These are phyloP conservation scores for Drosophila arawakana DNA, from an alignment of 1,140 invertebrate genomes.

Conservation along the genomic window DNA sequence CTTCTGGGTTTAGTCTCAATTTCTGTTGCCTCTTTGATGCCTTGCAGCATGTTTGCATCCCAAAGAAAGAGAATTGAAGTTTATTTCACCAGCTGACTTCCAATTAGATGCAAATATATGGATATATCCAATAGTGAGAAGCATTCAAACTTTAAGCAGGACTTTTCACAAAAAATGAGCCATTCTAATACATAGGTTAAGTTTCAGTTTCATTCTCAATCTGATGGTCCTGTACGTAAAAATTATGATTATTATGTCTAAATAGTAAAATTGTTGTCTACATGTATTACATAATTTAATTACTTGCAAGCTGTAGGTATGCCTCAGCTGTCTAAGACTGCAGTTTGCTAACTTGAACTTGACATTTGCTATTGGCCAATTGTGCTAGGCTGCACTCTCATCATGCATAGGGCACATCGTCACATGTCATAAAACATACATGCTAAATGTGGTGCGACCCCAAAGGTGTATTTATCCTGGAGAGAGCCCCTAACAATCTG, in stretches of 20 bases:
- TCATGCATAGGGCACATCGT: conserved; percentile 5
- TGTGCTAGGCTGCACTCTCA: not conserved
- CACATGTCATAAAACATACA: conserved; percentile 47
- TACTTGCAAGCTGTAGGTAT: no score
- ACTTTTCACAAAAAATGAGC: conserved; percentile 2
- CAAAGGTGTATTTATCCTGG: conserved; percentile 33
- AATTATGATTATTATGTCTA: no score
- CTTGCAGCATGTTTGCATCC: conserved; percentile 44
- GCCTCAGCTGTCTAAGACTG: not conserved
- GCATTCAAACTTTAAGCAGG: conserved; percentile 6
- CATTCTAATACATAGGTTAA: no score
- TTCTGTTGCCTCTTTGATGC: conserved; percentile 31
- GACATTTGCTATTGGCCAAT: conserved; percentile 8
- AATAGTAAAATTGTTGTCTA: no score
- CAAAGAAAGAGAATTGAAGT: conserved; percentile 34
- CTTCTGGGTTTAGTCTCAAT: conserved; percentile 5
- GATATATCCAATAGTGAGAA: conserved; percentile 21
- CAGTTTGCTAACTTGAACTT: conserved; percentile 23
- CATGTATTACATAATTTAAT: no score
- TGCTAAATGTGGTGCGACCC: not conserved
- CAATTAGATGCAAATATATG: conserved; percentile 81
- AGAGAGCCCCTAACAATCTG: not conserved
- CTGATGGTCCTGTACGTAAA: no score
- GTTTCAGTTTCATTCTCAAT: no score
- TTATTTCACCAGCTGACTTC: conserved; percentile 62